Evolutionary conservation across 2,113 vertebrate genomes (phyloP), one percentile per base, ranked within the genome.

Genomic region (Prietella phreatophila): DNA sequence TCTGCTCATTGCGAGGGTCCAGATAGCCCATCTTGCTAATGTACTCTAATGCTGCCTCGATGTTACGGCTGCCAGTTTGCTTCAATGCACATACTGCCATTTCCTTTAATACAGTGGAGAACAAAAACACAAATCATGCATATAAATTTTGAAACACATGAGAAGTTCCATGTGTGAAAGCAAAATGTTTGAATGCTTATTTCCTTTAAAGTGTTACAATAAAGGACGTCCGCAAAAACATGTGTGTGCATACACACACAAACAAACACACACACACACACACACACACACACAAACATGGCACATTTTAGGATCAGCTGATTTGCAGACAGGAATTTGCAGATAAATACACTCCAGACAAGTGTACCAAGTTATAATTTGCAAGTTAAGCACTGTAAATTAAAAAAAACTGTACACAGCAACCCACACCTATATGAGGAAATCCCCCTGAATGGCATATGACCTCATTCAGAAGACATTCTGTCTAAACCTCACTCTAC

Each of bases 11-110:
- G 90, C 96, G 96, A 0, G 98, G 97, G 91, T 99, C 98, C 84
- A 99, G 93, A 93, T 99, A 99, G 90, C 98, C 96, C 98, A 99
- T 99, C 92, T 99, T 99, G 89, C 98, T 99, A 94, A 99, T 99
- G 91, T 97, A 99, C 69, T 99, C 98, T 87, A 99, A 92, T 56
- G 98, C 98, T 0, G 98, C 97, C 91, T 99, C 98, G 1, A 99
- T 98, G 89, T 97, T 99, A 90, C 98, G 97, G 92, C 97, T 99
- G 84, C 97, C 97, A 0, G 98, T 99, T 93, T 99, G 98, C 94
- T 99, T 99, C 90, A 99, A 94, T 0, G 98, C 98, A 65, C 98
- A 94, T 89, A 99, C 92, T 0, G 98, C 98, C 98, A 99, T 99
- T 94, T 99, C 98, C 98, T 99, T 94, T 55, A 73, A 78, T 36